Base-by-base conservation (phyloP, 2,888 invertebrate genomes). In the Cantharis rustica region DNA sequence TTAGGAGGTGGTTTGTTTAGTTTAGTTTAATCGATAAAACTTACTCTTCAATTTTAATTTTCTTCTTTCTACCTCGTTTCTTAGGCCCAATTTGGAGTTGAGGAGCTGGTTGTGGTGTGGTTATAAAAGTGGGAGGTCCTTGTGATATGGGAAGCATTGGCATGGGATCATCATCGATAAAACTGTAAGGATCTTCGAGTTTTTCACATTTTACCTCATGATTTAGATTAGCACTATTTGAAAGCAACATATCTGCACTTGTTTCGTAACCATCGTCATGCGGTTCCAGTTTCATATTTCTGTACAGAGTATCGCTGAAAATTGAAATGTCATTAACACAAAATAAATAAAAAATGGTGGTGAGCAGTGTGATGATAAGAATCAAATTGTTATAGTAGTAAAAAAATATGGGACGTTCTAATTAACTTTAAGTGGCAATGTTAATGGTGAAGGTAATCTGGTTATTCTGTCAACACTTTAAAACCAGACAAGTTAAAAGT, bases 221-320 rank as follows among this genome's bases (percentile, higher is more conserved):
- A 83, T 86, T 87, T 81, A 85, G 84, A 81, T 84, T 86, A 84
- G 86, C 85, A 84, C 84, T 86, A 84, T 87, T 87, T 68, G 85
- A 83, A 80, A 90, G 88, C 86, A 90, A 88, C 86, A 90, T 88
- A 86, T 91, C 91, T 81, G 90, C 95, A 89, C 95, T 94, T 83
- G 96, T 95, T 90, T 96, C 96, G 90, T 96, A 96, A 82, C 96
- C 96, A 90, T 96, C 96, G 90, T 96, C 96, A 86, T 94, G 93
- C 85, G 93, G 93, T 90, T 95, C 95, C 85, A 88, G 82, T 85
- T 88, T 88, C 88, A 88, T 88, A 81, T 88, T 88, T 80, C 88
- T 88, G 80, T 69, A 66, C 11, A 66, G 64, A 66, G 17, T 23
- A 66, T 23, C 64, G 23, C 64, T 66, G 64, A 20, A 66, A 66